Evolutionary conservation across 23 tunicate species (phyloP).

Genomic region (Styela plicata): DNA sequence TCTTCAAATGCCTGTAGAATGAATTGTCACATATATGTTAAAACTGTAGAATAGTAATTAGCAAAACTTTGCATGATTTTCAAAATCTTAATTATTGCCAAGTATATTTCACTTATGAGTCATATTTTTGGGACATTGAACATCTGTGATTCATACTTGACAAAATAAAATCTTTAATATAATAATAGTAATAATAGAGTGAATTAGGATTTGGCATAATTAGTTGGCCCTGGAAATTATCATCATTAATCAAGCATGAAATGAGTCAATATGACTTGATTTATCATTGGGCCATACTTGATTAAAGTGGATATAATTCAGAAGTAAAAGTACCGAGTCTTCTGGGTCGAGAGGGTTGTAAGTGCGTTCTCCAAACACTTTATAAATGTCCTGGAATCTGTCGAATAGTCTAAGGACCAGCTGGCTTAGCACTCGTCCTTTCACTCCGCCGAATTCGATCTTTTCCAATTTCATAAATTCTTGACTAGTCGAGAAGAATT

Average conservation of each 20-base stretch:
- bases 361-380: constrained; percentile 74
- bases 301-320: not conserved
- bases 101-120: too few relatives aligned
- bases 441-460: constrained; percentile 95
- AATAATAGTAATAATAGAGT: too few relatives aligned
- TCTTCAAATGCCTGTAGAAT: constrained; percentile 66
- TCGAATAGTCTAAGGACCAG: constrained; percentile 67
- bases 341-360: constrained; percentile 97
- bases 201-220: too few relatives aligned
- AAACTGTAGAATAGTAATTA: too few relatives aligned
- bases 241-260: too few relatives aligned
- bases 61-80: too few relatives aligned
- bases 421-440: constrained; percentile 75
- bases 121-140: too few relatives aligned
- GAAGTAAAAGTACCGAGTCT: constrained; percentile 33
- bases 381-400: constrained; percentile 70
- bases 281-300: not conserved
- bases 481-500: constrained; percentile 71
- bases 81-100: too few relatives aligned
- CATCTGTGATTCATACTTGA: too few relatives aligned
- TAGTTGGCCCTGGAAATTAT: too few relatives aligned
- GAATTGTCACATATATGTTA: not conserved
- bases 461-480: constrained; percentile 93
- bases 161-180: too few relatives aligned
- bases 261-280: not conserved